phyloP scores from a whole-genome alignment of 2,797 vertebrate species.

The Babyrousa celebensis region DNA sequence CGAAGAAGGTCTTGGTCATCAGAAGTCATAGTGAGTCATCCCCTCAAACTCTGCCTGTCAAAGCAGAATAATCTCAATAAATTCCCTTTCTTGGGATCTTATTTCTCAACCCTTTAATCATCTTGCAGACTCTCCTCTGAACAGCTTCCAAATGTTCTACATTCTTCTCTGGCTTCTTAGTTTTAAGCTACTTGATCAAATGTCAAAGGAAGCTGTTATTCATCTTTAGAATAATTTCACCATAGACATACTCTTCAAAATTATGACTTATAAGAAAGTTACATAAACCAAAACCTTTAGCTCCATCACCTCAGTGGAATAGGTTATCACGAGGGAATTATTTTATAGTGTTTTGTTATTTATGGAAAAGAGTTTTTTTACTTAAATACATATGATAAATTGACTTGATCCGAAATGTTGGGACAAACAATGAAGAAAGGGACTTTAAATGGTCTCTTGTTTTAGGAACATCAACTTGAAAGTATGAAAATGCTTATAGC shows the following conservation, averaged over 20 bases:
- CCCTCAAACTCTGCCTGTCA: not conserved
- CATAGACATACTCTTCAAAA: slow-evolving; percentile 23
- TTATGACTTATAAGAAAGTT: slow-evolving; percentile 25
- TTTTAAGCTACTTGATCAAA: slow-evolving; percentile 60
- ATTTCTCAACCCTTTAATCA: slow-evolving; percentile 55
- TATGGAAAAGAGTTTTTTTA: slow-evolving; percentile 31
- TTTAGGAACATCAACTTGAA: slow-evolving; percentile 14
- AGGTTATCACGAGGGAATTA: not conserved
- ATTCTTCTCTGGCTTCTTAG: slow-evolving; percentile 24
- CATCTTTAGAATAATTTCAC: slow-evolving; percentile 15
- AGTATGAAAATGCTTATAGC: slow-evolving; percentile 18
- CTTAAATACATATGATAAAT: slow-evolving; percentile 23
- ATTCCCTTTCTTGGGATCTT: not conserved
- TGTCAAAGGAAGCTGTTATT: slow-evolving; percentile 8
- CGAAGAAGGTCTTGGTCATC: not conserved
- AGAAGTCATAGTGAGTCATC: not conserved
- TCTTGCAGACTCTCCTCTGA: slow-evolving; percentile 35
- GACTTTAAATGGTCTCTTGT: not conserved
- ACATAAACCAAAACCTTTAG: slow-evolving; percentile 1
- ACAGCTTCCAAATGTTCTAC: slow-evolving; percentile 19
- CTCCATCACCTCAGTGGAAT: not conserved
- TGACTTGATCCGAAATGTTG: slow-evolving; percentile 21
- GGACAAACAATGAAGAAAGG: not conserved
- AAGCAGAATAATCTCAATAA: slow-evolving; percentile 29
- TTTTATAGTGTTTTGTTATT: slow-evolving; percentile 4